Evolutionary conservation across 1,140 invertebrate species (phyloP).

Genomic region (Hypothenemus hampei): DNA sequence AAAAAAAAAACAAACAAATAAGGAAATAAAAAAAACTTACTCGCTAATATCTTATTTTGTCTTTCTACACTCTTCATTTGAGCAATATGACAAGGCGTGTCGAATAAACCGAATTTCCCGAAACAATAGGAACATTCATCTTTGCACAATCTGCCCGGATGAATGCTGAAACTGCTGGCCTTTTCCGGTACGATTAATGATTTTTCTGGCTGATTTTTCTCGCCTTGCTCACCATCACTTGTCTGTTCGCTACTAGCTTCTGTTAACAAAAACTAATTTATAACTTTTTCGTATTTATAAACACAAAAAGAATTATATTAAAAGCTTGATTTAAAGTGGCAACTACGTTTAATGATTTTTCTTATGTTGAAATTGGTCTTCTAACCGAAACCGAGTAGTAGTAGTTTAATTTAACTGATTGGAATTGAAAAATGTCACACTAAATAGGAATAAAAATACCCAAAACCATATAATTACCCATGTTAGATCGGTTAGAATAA

Average conservation of each 20-base stretch:
- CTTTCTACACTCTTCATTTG: constrained; percentile 74
- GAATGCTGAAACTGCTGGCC: constrained; percentile 78
- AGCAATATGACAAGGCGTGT: constrained; percentile 79
- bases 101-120: constrained; percentile 76
- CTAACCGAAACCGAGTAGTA: too few species aligned
- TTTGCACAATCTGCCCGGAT: constrained; percentile 69
- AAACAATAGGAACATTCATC: constrained; percentile 81
- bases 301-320: too few species aligned
- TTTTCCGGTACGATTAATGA: constrained; percentile 78
- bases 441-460: too few species aligned
- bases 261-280: too few species aligned
- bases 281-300: too few species aligned
- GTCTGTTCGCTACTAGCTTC: constrained; percentile 46
- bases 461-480: constrained; percentile 48
- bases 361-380: too few species aligned
- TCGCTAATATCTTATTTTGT: constrained; percentile 68
- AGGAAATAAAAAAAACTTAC: too few species aligned
- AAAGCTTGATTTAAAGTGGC: too few species aligned
- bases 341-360: too few species aligned
- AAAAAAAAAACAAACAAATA: too few species aligned
- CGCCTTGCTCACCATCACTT: constrained; percentile 44
- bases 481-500: constrained; percentile 63
- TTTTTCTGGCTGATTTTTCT: constrained; percentile 53
- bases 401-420: too few species aligned
- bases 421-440: too few species aligned